Percentiles rank a stretch among this genome's conserved stretches.
phyloP scores from a whole-genome alignment of 2,888 invertebrate genomes.

The Craniophora ligustri region DNA sequence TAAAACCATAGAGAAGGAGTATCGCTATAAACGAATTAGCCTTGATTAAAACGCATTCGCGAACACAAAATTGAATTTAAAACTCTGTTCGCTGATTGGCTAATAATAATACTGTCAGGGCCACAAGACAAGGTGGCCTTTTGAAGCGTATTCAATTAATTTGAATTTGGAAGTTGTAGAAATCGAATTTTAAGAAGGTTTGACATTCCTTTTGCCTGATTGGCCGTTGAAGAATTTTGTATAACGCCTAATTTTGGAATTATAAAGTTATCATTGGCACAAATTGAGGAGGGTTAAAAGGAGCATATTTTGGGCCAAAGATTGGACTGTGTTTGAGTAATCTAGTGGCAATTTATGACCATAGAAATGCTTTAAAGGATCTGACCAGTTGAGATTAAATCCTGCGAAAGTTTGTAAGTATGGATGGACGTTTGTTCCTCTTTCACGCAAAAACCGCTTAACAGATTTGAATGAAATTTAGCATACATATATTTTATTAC shows the following conservation, averaged over 20 bases:
- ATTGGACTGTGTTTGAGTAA: neutral
- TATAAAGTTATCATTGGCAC: conserved; percentile 30
- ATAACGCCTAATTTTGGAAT: conserved; percentile 19
- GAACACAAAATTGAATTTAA: conserved; percentile 43
- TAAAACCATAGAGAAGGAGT: conserved; percentile 14
- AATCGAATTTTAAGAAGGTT: conserved; percentile 45
- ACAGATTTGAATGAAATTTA: no score
- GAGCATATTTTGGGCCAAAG: conserved; percentile 15
- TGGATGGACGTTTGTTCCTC: no score
- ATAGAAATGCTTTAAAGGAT: no score
- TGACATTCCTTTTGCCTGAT: conserved; percentile 35
- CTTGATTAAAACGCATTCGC: conserved; percentile 54
- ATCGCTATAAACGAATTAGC: conserved; percentile 25
- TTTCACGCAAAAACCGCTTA: no score
- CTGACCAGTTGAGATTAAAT: no score
- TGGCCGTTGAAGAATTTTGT: conserved; percentile 38
- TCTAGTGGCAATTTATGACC: neutral
- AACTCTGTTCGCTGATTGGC: conserved; percentile 51
- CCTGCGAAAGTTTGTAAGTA: no score
- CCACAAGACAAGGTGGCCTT: conserved; percentile 33
- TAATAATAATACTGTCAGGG: conserved; percentile 39
- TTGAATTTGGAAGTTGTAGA: conserved; percentile 43
- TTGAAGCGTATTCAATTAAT: conserved; percentile 53
- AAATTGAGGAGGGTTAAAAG: conserved; percentile 12
- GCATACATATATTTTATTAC: no score